Conservation (phyloP, 2,888 invertebrate species). For the Prenolepis imparis region DNA sequence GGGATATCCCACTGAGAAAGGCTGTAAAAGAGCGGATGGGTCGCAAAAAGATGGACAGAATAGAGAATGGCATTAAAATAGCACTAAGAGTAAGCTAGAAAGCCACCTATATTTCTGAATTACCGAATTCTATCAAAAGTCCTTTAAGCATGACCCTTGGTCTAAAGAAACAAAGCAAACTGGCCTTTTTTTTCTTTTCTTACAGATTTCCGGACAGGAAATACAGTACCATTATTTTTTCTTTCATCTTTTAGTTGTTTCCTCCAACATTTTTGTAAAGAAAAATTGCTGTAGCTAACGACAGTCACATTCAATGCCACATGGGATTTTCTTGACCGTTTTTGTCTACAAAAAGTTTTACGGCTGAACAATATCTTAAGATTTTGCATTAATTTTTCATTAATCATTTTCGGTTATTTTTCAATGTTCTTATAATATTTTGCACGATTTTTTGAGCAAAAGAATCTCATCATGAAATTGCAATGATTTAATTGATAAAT, state of each 20-base stretch:
- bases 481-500: background rate
- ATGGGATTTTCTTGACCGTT: background rate
- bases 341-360: background rate
- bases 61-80: background rate
- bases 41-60: background rate
- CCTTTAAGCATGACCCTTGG: background rate
- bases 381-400: background rate
- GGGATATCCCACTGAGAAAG: background rate
- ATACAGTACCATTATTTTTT: background rate
- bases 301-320: background rate
- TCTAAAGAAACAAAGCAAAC: background rate
- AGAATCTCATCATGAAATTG: background rate
- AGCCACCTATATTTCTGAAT: background rate
- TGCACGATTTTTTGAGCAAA: background rate
- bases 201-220: background rate
- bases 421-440: background rate
- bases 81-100: background rate
- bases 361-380: background rate
- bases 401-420: background rate
- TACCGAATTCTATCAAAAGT: background rate
- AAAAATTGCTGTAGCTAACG: background rate
- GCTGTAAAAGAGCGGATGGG: background rate
- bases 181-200: background rate
- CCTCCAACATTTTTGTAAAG: background rate
- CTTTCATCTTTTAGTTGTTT: background rate